Conservation (phyloP, 2,797 vertebrate species). For the Buphagus erythrorhynchus region DNA sequence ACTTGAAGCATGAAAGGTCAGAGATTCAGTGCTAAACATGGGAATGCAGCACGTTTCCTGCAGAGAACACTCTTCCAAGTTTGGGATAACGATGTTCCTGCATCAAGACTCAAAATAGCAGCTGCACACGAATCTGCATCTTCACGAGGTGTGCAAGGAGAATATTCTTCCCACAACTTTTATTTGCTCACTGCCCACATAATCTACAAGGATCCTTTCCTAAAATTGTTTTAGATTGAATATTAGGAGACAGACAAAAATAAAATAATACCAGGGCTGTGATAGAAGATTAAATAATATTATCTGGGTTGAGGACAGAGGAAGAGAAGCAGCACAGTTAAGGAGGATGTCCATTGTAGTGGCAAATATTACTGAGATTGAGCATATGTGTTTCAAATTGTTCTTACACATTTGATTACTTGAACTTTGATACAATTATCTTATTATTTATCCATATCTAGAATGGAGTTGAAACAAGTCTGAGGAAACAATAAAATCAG, state of each 20-base stretch:
- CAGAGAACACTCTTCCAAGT: neutral
- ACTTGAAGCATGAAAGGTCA: neutral
- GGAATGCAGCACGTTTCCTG: neutral
- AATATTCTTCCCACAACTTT: neutral
- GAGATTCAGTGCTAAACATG: neutral
- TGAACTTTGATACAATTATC: conserved; percentile 22
- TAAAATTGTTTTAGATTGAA: neutral
- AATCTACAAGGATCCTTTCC: neutral
- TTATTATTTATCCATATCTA: conserved; percentile 16
- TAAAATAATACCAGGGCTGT: neutral
- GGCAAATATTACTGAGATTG: neutral
- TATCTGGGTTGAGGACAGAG: neutral
- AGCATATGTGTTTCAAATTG: neutral
- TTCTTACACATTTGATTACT: conserved; percentile 16
- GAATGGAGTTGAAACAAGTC: neutral
- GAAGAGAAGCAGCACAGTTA: neutral
- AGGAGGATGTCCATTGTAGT: neutral
- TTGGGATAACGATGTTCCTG: neutral
- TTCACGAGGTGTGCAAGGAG: neutral
- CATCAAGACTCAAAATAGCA: neutral
- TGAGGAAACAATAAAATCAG: conserved; percentile 25
- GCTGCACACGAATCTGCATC: neutral
- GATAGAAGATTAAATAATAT: neutral
- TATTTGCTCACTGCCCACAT: neutral
- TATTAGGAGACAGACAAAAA: neutral